A percentile compares a stretch with the other conserved stretches of the same genome.
These are phyloP conservation scores for Gobionotothen gibberifrons DNA, from an alignment of 2,797 vertebrate genomes.

Conservation along the genomic window DNA sequence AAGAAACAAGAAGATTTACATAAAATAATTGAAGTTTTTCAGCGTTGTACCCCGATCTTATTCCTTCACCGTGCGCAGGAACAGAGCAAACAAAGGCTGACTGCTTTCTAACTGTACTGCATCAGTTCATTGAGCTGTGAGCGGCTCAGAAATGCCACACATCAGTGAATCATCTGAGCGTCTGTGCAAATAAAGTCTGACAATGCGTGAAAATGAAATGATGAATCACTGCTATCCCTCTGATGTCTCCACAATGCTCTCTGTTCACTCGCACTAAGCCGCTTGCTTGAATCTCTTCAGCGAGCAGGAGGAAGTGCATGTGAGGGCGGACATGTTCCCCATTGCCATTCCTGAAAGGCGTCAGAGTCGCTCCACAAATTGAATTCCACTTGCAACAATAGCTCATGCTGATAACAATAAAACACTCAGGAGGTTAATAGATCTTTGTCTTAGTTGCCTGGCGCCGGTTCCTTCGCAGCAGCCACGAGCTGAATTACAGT, in stretches of 20 bases:
- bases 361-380: conserved; percentile 33
- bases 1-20: conserved; percentile 18
- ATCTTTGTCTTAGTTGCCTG: conserved; percentile 52
- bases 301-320: not conserved
- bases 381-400: conserved; percentile 50
- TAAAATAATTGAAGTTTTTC: conserved; percentile 19
- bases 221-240: conserved; percentile 56
- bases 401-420: conserved; percentile 50
- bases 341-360: conserved; percentile 45
- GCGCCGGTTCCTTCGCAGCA: conserved; percentile 22
- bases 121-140: conserved; percentile 58
- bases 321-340: conserved; percentile 1
- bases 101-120: conserved; percentile 39
- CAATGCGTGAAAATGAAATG: conserved; percentile 54
- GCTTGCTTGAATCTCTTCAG: conserved; percentile 38
- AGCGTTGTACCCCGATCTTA: not conserved
- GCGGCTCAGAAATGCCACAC: conserved; percentile 45
- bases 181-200: conserved; percentile 68
- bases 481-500: conserved; percentile 40
- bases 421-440: conserved; percentile 50
- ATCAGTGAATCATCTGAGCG: conserved; percentile 58
- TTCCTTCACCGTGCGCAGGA: conserved; percentile 20
- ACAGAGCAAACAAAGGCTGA: conserved; percentile 32
- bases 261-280: conserved; percentile 16
- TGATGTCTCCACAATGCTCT: conserved; percentile 48